phyloP scores from a whole-genome alignment of 1,140 invertebrate species.

The Halesus radiatus region DNA sequence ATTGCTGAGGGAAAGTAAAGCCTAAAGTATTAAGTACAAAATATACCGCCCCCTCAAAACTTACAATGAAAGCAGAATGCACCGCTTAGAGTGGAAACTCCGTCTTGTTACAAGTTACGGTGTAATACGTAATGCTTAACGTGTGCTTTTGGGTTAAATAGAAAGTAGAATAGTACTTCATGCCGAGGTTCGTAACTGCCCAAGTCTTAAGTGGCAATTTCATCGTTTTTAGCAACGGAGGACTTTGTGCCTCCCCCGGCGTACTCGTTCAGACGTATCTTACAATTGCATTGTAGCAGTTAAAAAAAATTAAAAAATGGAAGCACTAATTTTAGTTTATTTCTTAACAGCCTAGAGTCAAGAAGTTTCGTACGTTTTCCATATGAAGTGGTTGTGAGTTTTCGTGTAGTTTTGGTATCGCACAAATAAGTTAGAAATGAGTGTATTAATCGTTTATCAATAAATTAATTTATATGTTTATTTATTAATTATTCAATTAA shows the following conservation, averaged over 20 bases:
- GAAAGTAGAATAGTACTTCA: slow-evolving; percentile 22
- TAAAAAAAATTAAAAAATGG: too few relatives aligned
- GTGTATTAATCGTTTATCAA: too few relatives aligned
- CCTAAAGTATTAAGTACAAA: slow-evolving; percentile 8
- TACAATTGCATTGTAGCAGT: slow-evolving; percentile 28
- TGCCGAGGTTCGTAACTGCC: slow-evolving; percentile 41
- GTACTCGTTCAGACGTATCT: not conserved
- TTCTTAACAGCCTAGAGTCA: too few relatives aligned
- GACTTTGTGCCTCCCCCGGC: slow-evolving; percentile 31
- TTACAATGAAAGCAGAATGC: slow-evolving; percentile 11
- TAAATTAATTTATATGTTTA: too few relatives aligned
- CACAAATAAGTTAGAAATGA: too few relatives aligned
- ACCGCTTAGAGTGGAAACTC: slow-evolving; percentile 5
- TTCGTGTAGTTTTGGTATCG: too few relatives aligned
- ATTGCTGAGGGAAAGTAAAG: not conserved
- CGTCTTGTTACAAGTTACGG: not conserved
- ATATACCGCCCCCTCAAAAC: slow-evolving; percentile 28
- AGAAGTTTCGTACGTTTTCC: too few relatives aligned
- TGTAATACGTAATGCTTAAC: slow-evolving; percentile 32
- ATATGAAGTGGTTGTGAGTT: too few relatives aligned
- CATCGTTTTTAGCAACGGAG: slow-evolving; percentile 41
- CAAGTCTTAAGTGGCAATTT: slow-evolving; percentile 55
- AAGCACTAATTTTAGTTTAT: too few relatives aligned
- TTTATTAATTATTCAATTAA: too few relatives aligned
- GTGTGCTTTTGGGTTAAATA: slow-evolving; percentile 26